These are phyloP conservation scores for Amblyornis subalaris DNA, from an alignment of 2,113 vertebrate species.

Conservation along the genomic window DNA sequence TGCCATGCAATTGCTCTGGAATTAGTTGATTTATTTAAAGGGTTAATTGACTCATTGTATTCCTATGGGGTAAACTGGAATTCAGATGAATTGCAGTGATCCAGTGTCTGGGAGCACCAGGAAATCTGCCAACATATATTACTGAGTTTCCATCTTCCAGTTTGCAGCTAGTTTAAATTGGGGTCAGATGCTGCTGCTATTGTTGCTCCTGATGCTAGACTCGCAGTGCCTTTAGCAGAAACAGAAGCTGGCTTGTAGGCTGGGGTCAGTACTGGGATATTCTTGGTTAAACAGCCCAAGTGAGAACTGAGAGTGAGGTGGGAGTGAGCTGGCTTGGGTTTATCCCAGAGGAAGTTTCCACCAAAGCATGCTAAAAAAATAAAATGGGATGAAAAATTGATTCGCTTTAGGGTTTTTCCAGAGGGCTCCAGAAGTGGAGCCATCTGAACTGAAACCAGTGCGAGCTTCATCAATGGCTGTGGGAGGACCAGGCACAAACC, in stretches of 20 bases:
- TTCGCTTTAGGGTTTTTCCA: neutral
- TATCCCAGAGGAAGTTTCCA: neutral
- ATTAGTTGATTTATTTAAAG: conserved; percentile 31
- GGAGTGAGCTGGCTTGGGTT: neutral
- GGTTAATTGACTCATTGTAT: conserved; percentile 37
- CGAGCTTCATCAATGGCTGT: neutral
- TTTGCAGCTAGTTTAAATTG: neutral
- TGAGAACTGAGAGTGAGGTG: neutral
- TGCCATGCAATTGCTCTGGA: neutral
- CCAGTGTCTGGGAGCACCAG: neutral
- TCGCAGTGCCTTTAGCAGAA: neutral
- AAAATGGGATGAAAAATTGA: neutral
- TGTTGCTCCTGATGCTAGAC: neutral
- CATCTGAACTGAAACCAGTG: neutral
- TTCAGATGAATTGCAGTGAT: conserved; percentile 6
- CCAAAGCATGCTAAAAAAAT: neutral
- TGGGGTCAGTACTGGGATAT: neutral
- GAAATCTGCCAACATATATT: conserved; percentile 4
- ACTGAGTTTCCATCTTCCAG: neutral
- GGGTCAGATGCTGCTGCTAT: neutral
- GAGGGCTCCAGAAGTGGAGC: neutral
- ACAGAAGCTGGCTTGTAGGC: neutral
- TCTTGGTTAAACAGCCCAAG: neutral
- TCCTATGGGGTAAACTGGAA: conserved; percentile 6
- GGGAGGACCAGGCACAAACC: neutral